Evolutionary conservation across 35 echinoderm and acorn worm species (phyloP), one percentile per base, ranked within the genome.

Genomic region (Anneissia japonica): DNA sequence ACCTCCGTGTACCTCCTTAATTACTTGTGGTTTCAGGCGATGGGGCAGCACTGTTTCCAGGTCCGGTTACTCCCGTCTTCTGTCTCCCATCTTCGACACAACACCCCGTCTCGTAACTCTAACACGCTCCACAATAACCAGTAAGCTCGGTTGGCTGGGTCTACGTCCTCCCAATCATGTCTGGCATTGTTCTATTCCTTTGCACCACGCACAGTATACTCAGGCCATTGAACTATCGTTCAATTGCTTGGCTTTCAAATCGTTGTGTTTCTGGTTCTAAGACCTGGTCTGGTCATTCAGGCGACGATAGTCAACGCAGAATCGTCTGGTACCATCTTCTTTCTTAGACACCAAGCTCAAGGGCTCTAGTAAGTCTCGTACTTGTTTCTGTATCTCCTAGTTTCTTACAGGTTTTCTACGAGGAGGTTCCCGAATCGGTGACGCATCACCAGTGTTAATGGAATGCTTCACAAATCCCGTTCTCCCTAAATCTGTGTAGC

Each of bases 321-420:
- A 82, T 34, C 86, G 26, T 73, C 46, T 73, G 10, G 37, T 64
- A 4, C 81, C 74, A 82, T 88, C 86, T n/a, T n/a, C n/a, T 40
- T 92, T 92, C 80, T 92, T 87, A n/a, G 40, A 32, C 39, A 89
- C 91, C 17, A 89, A 0, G 91, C 56, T 82, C 91, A 93, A 0
- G 91, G 91, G 34, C 91, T 32, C 37, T 39, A 88, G 34, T 37
- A 93, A 35, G 6, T 83, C 78, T 34, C 84, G 17, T 5, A 93
- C 46, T 35, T 88, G 40, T 38, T 74, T 80, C 4, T 46, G 12
- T 31, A 82, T 82, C 35, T 88, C 82, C 38, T 80, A 72, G 46
- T 93, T 83, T 10, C 56, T n/a, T 0, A 74, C 21, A 0, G 86
- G 86, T 40, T 76, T 37, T 13, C 86, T 41, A 37, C 86, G 88